These are phyloP conservation scores for Nephrocerus scutellatus DNA, from an alignment of 2,888 invertebrate species.

Conservation along the genomic window DNA sequence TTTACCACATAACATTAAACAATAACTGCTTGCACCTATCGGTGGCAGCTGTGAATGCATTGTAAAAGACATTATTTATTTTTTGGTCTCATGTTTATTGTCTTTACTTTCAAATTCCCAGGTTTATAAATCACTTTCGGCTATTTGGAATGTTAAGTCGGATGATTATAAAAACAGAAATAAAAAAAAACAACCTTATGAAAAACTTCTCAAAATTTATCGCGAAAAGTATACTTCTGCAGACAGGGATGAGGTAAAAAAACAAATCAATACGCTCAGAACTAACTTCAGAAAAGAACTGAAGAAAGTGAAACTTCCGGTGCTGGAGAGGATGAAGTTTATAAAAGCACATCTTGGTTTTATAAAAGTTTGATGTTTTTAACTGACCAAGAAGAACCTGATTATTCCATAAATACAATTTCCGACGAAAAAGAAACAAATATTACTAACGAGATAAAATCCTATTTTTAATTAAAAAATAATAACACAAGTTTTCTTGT, in stretches of 20 bases:
- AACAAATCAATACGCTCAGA: slow-evolving; percentile 2
- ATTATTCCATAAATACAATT: too few relatives aligned
- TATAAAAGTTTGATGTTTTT: slow-evolving; percentile 3
- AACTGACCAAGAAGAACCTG: slow-evolving; percentile 2
- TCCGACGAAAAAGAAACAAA: not conserved
- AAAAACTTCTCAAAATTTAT: slow-evolving; percentile 1
- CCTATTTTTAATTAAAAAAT: not conserved
- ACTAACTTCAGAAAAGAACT: slow-evolving; percentile 2
- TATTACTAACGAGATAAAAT: not conserved
- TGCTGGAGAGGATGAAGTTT: slow-evolving; percentile 1
- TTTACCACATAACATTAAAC: too few relatives aligned
- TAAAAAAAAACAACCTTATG: slow-evolving; percentile 1
- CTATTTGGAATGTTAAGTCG: slow-evolving; percentile 4
- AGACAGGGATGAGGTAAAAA: not conserved
- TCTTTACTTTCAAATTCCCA: too few relatives aligned
- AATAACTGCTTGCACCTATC: too few relatives aligned
- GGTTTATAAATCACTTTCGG: slow-evolving; percentile 4
- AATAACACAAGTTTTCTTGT: slow-evolving; percentile 1
- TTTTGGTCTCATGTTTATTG: too few relatives aligned
- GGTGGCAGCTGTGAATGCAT: too few relatives aligned
- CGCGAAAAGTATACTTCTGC: slow-evolving; percentile 1
- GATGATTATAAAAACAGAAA: not conserved
- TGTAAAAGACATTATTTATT: too few relatives aligned
- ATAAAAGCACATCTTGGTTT: too few relatives aligned
- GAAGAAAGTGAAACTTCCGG: slow-evolving; percentile 4